Base-by-base conservation (phyloP, 92 coral and sea anemone genomes). In the Heliopora coerulea region DNA sequence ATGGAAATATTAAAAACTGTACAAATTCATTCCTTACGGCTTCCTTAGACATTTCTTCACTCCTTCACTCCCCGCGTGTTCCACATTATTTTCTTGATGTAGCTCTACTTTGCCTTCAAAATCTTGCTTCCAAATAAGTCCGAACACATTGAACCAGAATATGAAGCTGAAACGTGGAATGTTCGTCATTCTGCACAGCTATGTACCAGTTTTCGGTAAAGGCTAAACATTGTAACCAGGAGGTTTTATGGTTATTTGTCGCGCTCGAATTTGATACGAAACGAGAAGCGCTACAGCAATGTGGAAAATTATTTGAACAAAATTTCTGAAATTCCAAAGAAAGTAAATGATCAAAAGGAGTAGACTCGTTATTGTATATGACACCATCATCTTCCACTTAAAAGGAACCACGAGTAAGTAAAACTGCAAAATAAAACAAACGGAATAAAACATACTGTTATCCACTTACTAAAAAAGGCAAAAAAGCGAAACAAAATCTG, bases 171-270 rank as follows among this genome's bases (percentile, higher is more conserved):
- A n/a, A n/a, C n/a, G n/a, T n/a, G n/a, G n/a, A n/a, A n/a, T n/a
- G n/a, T n/a, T n/a, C n/a, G n/a, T n/a, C n/a, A n/a, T n/a, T n/a
- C n/a, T n/a, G n/a, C n/a, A n/a, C n/a, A n/a, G n/a, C n/a, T n/a
- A n/a, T n/a, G n/a, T n/a, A n/a, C n/a, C n/a, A n/a, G n/a, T n/a
- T n/a, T n/a, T n/a, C n/a, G n/a, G 18, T 44, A 9, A 44, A 44
- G 18, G 18, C 33, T 62, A 93, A 21, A 93, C 98, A 75, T 90
- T 93, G 54, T 93, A 93, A 75, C 86, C 98, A 0, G 98, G 96
- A 0, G 88, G 96, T 61, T 93, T 93, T 66, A 83, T 89, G 59
- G 85, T 87, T 28, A 85, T 65, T 54, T 93, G 98, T 49, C 98
- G 83, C 34, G 82, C 73, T 8, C 86, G 62, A 34, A 85, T 86